These are phyloP conservation scores for Syngnathus typhle DNA, from an alignment of 2,113 vertebrate species.

Conservation along the genomic window DNA sequence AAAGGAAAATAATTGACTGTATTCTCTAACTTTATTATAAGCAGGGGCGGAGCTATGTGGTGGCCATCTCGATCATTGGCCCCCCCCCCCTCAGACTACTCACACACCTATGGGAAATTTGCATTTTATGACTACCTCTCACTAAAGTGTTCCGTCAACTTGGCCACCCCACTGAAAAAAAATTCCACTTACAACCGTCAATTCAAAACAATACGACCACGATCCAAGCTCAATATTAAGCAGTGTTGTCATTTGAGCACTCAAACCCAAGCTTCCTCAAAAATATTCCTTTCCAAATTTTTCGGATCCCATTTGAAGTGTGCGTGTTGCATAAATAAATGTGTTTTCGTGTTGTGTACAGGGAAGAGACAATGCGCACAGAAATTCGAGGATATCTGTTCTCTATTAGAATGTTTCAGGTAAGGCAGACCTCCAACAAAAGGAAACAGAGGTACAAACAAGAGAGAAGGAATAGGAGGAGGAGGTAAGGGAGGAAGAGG, in stretches of 20 bases:
- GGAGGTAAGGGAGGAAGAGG: slow-evolving; percentile 54
- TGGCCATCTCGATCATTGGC: no score
- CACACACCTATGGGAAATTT: no score
- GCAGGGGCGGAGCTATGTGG: no score
- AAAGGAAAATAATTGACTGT: no score
- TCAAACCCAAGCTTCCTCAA: slow-evolving; percentile 66
- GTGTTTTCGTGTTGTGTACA: slow-evolving; percentile 36
- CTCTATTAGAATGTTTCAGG: slow-evolving; percentile 95
- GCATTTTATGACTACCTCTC: no score
- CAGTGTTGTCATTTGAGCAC: slow-evolving; percentile 12
- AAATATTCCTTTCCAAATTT: slow-evolving; percentile 46
- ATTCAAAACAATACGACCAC: background rate
- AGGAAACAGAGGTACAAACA: slow-evolving; percentile 71
- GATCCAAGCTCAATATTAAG: background rate
- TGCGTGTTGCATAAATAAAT: slow-evolving; percentile 28
- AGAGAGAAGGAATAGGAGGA: slow-evolving; percentile 52
- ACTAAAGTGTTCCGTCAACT: no score
- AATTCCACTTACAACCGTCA: background rate
- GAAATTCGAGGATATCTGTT: slow-evolving; percentile 99
- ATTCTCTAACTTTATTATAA: no score
- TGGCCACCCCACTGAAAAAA: no score
- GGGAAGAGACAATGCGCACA: slow-evolving; percentile 68
- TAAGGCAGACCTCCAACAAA: slow-evolving; percentile 81
- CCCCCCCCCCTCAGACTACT: no score
- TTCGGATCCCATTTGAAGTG: slow-evolving; percentile 27